Evolutionary conservation across 2,797 vertebrate species (phyloP).

Genomic region (Urocyon cinereoargenteus): DNA sequence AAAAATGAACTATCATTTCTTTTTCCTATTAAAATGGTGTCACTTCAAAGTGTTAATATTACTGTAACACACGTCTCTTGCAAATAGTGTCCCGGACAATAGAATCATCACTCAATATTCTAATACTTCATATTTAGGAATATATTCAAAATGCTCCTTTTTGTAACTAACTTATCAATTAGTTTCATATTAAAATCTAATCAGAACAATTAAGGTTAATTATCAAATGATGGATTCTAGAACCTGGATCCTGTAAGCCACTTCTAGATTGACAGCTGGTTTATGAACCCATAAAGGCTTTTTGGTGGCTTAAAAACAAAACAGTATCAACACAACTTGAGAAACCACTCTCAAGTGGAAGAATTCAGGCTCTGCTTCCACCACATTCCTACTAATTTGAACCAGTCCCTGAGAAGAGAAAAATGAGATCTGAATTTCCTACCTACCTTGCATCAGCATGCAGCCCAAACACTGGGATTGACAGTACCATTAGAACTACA

Average conservation of each 20-base stretch:
- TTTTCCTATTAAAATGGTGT: neutral
- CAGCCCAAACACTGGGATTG: neutral
- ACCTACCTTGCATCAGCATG: neutral
- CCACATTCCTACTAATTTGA: neutral
- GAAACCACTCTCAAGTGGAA: neutral
- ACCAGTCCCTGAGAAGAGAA: neutral
- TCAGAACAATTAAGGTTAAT: neutral
- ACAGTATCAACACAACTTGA: neutral
- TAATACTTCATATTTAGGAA: neutral
- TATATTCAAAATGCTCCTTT: neutral
- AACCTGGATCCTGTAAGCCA: neutral
- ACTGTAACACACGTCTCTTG: neutral
- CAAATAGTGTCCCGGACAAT: neutral
- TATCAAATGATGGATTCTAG: neutral
- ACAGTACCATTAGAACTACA: neutral
- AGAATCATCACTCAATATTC: neutral
- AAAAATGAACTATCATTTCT: neutral
- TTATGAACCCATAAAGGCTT: neutral
- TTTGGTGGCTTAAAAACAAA: neutral
- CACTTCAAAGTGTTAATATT: neutral
- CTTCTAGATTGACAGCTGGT: neutral
- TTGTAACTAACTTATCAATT: neutral
- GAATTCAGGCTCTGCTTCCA: neutral
- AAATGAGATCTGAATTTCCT: neutral
- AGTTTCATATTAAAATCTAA: neutral